phyloP scores from a whole-genome alignment of 1,140 invertebrate species.

The Listronotus oregonensis region DNA sequence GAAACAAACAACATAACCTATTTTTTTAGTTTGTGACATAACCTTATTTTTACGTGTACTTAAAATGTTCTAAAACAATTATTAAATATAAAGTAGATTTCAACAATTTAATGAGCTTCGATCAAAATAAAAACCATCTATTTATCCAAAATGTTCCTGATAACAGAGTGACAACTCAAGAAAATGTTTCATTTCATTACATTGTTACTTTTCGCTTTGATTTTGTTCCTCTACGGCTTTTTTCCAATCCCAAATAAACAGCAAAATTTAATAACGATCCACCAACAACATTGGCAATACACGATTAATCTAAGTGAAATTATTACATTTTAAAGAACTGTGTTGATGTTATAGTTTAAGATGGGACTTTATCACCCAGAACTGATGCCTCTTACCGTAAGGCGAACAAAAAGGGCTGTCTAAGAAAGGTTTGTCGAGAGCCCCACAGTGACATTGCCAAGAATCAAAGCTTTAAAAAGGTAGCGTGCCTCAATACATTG shows the following conservation, averaged over 20 bases:
- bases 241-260: slow-evolving; percentile 39
- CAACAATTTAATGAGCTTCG: too few relatives aligned
- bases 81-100: too few relatives aligned
- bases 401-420: slow-evolving; percentile 64
- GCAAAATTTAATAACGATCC: slow-evolving; percentile 29
- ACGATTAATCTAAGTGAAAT: slow-evolving; percentile 36
- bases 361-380: slow-evolving; percentile 79
- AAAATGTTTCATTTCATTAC: slow-evolving; percentile 36
- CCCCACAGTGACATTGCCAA: slow-evolving; percentile 96
- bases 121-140: too few relatives aligned
- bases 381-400: slow-evolving; percentile 62
- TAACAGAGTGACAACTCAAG: too few relatives aligned
- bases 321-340: slow-evolving; percentile 63
- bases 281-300: slow-evolving; percentile 38
- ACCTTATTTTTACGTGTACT: too few relatives aligned
- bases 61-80: too few relatives aligned
- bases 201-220: slow-evolving; percentile 35
- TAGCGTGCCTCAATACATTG: slow-evolving; percentile 87
- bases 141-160: too few relatives aligned
- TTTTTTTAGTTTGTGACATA: too few relatives aligned
- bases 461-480: slow-evolving; percentile 94
- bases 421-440: slow-evolving; percentile 74
- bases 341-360: slow-evolving; percentile 87
- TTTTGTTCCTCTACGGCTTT: slow-evolving; percentile 48
- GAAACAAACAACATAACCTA: too few relatives aligned